Evolutionary conservation across 2,888 invertebrate genomes (phyloP), one percentile per base, ranked within the genome.

Genomic region (Pachycephus smyrnensis): DNA sequence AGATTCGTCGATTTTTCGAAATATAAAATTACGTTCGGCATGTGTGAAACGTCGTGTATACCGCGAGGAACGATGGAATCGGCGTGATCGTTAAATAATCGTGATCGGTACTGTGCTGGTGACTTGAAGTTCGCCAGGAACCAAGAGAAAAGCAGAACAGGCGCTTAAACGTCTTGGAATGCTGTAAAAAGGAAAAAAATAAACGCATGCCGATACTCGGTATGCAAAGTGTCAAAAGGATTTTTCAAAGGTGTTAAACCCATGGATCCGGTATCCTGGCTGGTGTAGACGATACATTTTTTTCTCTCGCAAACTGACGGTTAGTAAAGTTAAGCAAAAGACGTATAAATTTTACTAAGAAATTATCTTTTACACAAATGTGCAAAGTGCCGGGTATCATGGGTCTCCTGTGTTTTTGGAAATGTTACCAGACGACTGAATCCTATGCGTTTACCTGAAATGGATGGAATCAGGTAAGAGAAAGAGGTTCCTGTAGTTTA

Each of bases 81-180:
- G 15, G 23, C 9, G 23, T 55, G 9, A 55, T 23, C 23, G 55
- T 55, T 55, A 55, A 55, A 55, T 23, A 55, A 55, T 23, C 6
- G 23, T 23, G 55, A 55, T 55, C 55, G 55, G 55, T 23, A 40
- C 55, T 23, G 9, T 0, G 6, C 23, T 55, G 2, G 23, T 35
- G 33, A 37, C 73, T 3, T 33, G 76, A 40, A 76, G n/a, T 68
- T 77, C 76, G 73, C 75, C 73, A 78, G 78, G 76, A 80, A 76
- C 76, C 55, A 55, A 81, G 78, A 77, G 75, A 68, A 69, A 76
- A 78, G 73, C 80, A 78, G 78, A 78, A 76, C 81, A 76, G 78
- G 23, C 74, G 76, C 73, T 75, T 77, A 80, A 80, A 80, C 80
- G 78, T 79, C 55, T 80, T 76, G 81, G 81, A 81, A 81, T 81